Evolutionary conservation across 2,113 vertebrate species (phyloP), one percentile per base, ranked within the genome.

Genomic region (Perccottus glenii): DNA sequence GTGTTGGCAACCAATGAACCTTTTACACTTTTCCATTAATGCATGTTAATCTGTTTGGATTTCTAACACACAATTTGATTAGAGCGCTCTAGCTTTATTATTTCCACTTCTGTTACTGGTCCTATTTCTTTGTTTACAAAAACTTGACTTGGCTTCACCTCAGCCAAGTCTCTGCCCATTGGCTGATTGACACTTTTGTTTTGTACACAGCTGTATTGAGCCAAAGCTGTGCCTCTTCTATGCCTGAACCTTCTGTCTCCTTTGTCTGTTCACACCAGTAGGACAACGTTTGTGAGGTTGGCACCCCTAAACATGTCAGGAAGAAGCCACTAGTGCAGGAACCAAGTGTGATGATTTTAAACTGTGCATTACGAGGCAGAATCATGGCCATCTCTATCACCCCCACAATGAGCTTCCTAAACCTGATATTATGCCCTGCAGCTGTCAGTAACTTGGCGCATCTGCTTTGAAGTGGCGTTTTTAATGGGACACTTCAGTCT

Each of bases 101-200:
- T 11, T 52, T 52, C 11, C 50, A 52, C 16, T 10, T 52, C 19
- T 9, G 10, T 44, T 53, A 42, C 52, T 64, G 70, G 70, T 59
- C 55, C 44, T 51, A 44, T 35, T 64, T n/a, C 53, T 64, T 11
- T 65, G 51, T 45, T 53, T 56, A 74, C 76, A 46, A 60, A 86
- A 75, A 67, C 79, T 68, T 1, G 35, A 63, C 73, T 80, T 82
- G 80, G 80, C 78, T 19, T 46, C 32, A 6, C 56, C 66, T 49
- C 51, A 71, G 42, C 38, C 63, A 19, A n/a, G 63, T 45, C 10
- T 36, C 58, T 78, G 75, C 73, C 78, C 42, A 47, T 55, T 71
- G 59, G 47, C 69, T 82, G 81, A 84, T 81, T 85, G 84, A 83
- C 81, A 79, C n/a, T 66, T 78, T 75, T 85, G 84, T 83, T 75